These are phyloP conservation scores for Apodemus speciosus DNA, from an alignment of 2,113 vertebrate species.

Conservation along the genomic window DNA sequence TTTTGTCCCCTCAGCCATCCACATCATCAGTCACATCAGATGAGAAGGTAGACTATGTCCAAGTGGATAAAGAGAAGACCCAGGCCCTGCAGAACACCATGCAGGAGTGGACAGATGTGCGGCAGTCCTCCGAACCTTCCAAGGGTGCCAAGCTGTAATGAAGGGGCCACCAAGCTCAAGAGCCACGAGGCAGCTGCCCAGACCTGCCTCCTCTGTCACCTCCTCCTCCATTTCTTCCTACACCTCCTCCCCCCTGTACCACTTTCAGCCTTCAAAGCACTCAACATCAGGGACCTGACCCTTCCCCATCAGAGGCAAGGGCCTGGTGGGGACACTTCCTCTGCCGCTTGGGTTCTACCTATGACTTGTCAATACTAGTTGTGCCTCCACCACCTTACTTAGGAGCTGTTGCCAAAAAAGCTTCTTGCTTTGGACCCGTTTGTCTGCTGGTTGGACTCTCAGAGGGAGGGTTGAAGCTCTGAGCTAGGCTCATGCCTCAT, in stretches of 20 bases:
- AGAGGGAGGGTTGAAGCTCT: neutral
- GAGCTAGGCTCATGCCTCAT: conserved; percentile 46
- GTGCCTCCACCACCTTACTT: conserved; percentile 61
- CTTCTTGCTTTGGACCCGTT: neutral
- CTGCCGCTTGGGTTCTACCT: neutral
- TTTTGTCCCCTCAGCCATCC: conserved; percentile 89
- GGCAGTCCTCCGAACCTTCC: conserved; percentile 94
- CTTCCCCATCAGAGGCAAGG: conserved; percentile 11
- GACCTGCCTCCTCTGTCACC: neutral
- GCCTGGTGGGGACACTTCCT: conserved; percentile 1
- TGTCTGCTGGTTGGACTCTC: neutral
- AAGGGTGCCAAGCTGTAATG: conserved; percentile 90
- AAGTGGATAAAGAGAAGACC: conserved; percentile 98
- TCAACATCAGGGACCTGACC: conserved; percentile 66
- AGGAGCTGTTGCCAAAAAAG: conserved; percentile 68
- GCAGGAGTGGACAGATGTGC: conserved; percentile 99
- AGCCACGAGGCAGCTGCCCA: neutral
- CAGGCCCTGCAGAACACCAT: conserved; percentile 98
- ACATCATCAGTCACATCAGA: conserved; percentile 96
- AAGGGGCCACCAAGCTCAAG: fast-evolving
- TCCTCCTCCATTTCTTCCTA: neutral
- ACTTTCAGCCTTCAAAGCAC: conserved; percentile 70
- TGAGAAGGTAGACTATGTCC: conserved; percentile 99
- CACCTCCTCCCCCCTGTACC: neutral
- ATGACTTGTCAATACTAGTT: conserved; percentile 39